Conservation (phyloP, 2,113 vertebrate species). For the Bubo scandiacus region DNA sequence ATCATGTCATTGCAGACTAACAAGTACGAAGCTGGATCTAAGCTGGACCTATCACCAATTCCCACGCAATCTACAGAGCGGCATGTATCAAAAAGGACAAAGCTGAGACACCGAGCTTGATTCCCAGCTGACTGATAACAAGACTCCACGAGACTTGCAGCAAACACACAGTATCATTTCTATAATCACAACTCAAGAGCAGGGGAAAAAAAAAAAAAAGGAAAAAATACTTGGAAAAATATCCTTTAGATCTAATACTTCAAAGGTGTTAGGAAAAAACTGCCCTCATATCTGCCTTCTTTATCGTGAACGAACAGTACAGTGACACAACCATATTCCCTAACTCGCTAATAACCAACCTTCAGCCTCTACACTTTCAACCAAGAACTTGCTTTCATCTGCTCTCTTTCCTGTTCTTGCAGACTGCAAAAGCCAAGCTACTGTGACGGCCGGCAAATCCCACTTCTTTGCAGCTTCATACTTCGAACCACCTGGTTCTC, state of each 20-base stretch:
- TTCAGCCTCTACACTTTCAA: constrained; percentile 78
- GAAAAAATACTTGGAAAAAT: not conserved
- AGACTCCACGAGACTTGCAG: not conserved
- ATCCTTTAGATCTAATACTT: not conserved
- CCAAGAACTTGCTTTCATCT: constrained; percentile 82
- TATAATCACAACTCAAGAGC: not conserved
- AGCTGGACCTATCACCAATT: not conserved
- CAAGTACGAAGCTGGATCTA: not conserved
- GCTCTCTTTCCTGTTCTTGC: constrained; percentile 82
- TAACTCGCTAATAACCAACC: constrained; percentile 70
- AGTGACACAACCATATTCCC: not conserved
- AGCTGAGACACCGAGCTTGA: not conserved
- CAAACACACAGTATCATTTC: not conserved
- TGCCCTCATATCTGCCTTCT: not conserved
- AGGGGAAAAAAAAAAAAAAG: not conserved
- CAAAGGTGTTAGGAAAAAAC: not conserved
- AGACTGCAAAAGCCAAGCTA: constrained; percentile 88
- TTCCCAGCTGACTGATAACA: not conserved
- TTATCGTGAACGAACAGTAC: rapidly evolving
- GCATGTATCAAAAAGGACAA: not conserved
- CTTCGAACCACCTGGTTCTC: constrained; percentile 88
- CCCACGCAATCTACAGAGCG: not conserved
- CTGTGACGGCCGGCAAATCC: constrained; percentile 88
- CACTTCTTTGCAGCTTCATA: constrained; percentile 95
- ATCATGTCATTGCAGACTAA: not conserved